Evolutionary conservation across 35 echinoderm and acorn worm genomes (phyloP), one percentile per base, ranked within the genome.

Genomic region (Ophioderma brevispina): DNA sequence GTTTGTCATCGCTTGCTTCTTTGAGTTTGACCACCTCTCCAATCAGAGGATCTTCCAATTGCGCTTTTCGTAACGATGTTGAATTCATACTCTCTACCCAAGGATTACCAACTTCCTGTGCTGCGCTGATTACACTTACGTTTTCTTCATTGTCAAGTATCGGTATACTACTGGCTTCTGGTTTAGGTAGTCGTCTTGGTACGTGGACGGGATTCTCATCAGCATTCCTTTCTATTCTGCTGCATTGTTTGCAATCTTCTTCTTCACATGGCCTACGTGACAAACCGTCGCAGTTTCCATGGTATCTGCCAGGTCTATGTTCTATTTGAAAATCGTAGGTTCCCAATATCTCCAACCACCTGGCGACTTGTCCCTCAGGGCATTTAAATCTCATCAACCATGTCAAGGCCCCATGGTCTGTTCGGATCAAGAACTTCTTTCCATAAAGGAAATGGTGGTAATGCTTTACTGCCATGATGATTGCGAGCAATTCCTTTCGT

Each of bases 381-480:
- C 92, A 38, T 55, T 37, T 43, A 39, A 95, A 86, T 31, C 64
- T 50, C 25, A 76, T 64, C 32, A 96, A 18, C 86, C 90, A 89
- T 10, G 13, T 84, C 0, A 96, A 49, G 4, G 94, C 76, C 19
- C 41, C 55, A 81, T 96, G 94, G 49, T 96, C 94, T 34, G 94
- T 90, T 23, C 91, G 36, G 0, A 97, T 39, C 14, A 85, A 3
- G 70, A 96, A 93, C 11, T 75, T n/a, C 0, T 21, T 77, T 31
- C 86, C 94, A 35, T 85, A 63, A 0, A 96, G 36, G 64, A 92
- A 89, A 40, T 96, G 94, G 0, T 82, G 70, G 75, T 86, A 96
- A 31, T 92, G 55, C 77, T 81, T 85, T 0, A 96, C 79, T 40
- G 43, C 80, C 28, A 1, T 56, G 8, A 93, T 82, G 0, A 93